Percentiles rank a stretch among this genome's conserved stretches.
These are phyloP conservation scores for Drosophila nr. perissopoda DNA, from an alignment of 2,888 invertebrate genomes.

Conservation along the genomic window DNA sequence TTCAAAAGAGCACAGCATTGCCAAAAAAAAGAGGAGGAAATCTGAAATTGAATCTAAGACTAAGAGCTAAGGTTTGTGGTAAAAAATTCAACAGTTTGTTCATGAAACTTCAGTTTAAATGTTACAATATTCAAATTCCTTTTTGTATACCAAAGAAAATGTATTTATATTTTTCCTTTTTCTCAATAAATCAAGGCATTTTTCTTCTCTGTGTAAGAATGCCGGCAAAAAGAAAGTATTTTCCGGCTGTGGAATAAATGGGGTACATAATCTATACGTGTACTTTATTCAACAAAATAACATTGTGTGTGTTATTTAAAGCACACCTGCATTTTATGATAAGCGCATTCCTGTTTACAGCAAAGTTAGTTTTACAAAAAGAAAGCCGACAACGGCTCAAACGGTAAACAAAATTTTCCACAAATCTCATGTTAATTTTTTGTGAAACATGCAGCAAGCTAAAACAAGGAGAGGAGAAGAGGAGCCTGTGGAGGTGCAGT, in stretches of 20 bases:
- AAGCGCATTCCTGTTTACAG: neutral
- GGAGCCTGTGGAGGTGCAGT: constrained; percentile 22
- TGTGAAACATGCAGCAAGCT: constrained; percentile 41
- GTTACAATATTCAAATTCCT: neutral
- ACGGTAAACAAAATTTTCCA: constrained; percentile 40
- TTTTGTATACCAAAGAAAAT: neutral
- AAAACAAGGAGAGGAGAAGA: constrained; percentile 30
- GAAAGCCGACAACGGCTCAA: constrained; percentile 20
- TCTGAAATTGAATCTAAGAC: neutral
- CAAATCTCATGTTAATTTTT: constrained; percentile 59
- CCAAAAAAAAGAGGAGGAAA: neutral
- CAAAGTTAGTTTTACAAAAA: neutral
- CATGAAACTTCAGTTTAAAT: neutral
- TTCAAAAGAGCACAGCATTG: neutral
- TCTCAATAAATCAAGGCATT: neutral
- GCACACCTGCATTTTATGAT: neutral
- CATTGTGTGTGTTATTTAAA: neutral
- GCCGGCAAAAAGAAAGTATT: neutral
- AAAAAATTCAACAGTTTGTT: neutral
- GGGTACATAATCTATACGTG: neutral
- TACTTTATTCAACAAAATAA: neutral
- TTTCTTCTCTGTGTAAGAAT: neutral
- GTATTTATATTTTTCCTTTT: neutral
- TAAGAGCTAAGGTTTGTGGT: neutral
- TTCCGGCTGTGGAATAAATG: neutral